Conservation (phyloP, 2,113 vertebrate genomes). For the Charina bottae region DNA sequence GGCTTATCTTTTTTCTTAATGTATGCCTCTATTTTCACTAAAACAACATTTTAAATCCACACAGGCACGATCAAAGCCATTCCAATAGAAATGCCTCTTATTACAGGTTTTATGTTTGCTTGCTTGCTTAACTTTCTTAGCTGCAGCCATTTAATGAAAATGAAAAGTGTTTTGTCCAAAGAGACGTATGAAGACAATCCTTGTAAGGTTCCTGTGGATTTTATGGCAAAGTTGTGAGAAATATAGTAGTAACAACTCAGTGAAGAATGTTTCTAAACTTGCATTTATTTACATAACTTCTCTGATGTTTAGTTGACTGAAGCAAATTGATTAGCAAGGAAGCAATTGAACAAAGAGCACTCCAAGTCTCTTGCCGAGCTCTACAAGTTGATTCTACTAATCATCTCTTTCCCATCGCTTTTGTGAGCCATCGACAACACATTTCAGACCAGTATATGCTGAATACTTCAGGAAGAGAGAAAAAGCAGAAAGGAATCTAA, state of each 20-base stretch:
- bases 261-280: conserved; percentile 60
- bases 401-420: conserved; percentile 63
- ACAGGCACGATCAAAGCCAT: not conserved
- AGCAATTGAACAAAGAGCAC: conserved; percentile 61
- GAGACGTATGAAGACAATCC: conserved; percentile 40
- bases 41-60: not conserved
- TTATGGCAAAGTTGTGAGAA: conserved; percentile 55
- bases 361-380: conserved; percentile 52
- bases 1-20: not conserved
- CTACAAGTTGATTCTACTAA: conserved; percentile 66
- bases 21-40: not conserved
- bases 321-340: conserved; percentile 68
- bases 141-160: conserved; percentile 36
- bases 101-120: conserved; percentile 22
- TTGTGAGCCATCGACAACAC: conserved; percentile 58
- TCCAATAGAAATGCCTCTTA: conserved; percentile 14
- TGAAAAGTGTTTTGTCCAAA: conserved; percentile 52
- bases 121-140: conserved; percentile 14
- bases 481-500: conserved; percentile 24
- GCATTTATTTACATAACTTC: conserved; percentile 67
- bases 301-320: conserved; percentile 61
- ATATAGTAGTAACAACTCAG: conserved; percentile 33
- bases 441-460: conserved; percentile 32
- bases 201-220: conserved; percentile 57
- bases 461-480: conserved; percentile 52